Evolutionary conservation across 1,140 invertebrate genomes (phyloP).

Genomic region (Pseudomyrmex cubaensis): DNA sequence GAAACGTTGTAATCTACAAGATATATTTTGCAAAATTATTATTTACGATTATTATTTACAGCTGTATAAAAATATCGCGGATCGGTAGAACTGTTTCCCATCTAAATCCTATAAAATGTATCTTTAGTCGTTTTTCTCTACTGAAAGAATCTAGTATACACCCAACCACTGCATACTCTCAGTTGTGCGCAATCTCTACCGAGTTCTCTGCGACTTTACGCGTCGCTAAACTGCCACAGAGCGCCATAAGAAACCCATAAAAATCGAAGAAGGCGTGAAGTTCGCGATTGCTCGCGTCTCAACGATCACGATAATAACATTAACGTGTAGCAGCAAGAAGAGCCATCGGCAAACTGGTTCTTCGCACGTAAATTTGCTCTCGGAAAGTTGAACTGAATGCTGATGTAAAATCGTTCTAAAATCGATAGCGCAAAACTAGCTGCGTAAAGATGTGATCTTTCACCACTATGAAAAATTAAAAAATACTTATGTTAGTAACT

Average conservation of each 20-base stretch:
- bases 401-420: not conserved
- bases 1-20: not conserved
- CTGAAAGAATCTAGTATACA: slow-evolving; percentile 24
- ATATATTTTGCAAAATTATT: not conserved
- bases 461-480: too few species aligned
- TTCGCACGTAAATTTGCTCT: not conserved
- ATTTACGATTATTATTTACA: slow-evolving; percentile 23
- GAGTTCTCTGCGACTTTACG: slow-evolving; percentile 30
- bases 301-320: slow-evolving; percentile 44
- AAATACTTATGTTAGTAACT: too few species aligned
- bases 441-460: too few species aligned
- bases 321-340: slow-evolving; percentile 6
- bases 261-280: slow-evolving; percentile 28
- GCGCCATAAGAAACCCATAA: slow-evolving; percentile 22
- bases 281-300: slow-evolving; percentile 28
- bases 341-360: slow-evolving; percentile 43
- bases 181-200: slow-evolving; percentile 21
- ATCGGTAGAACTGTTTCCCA: slow-evolving; percentile 9
- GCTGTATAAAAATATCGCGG: slow-evolving; percentile 6
- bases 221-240: not conserved
- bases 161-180: slow-evolving; percentile 8
- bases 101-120: slow-evolving; percentile 41
- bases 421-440: not conserved
- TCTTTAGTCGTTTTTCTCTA: not conserved
- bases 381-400: slow-evolving; percentile 1